phyloP scores from a whole-genome alignment of 2,113 vertebrate species.

The Plectropomus leopardus region DNA sequence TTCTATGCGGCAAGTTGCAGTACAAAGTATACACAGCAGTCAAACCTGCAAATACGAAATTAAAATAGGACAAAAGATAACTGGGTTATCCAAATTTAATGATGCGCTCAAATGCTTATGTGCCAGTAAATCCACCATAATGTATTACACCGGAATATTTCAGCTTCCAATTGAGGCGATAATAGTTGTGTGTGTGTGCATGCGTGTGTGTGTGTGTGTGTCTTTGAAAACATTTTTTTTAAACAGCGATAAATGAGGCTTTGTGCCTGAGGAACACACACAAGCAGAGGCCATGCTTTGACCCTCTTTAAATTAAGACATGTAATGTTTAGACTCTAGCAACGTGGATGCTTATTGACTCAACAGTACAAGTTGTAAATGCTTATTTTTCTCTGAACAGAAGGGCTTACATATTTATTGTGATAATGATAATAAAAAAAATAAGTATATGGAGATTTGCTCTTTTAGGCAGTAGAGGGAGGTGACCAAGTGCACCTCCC shows the following conservation, averaged over 20 bases:
- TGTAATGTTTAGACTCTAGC: neutral
- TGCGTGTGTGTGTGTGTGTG: neutral
- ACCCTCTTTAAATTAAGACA: neutral
- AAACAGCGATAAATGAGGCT: constrained; percentile 1
- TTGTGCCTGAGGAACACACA: no score
- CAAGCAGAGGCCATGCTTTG: neutral
- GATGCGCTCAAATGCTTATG: constrained; percentile 31
- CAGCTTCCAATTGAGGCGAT: neutral
- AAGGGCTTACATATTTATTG: neutral
- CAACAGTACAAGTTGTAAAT: neutral
- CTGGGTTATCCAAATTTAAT: constrained; percentile 49
- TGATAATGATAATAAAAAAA: no score
- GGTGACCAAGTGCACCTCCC: no score
- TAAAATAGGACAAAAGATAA: constrained; percentile 49
- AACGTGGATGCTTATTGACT: neutral
- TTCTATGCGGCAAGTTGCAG: constrained; percentile 4
- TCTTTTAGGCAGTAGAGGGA: neutral
- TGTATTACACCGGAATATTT: constrained; percentile 20
- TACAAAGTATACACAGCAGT: neutral
- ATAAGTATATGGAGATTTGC: neutral
- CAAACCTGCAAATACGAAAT: constrained; percentile 33
- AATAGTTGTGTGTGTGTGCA: neutral
- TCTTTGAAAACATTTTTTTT: constrained; percentile 1
- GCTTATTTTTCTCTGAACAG: neutral
- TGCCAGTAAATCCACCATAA: constrained; percentile 36